A percentile compares a stretch with the other conserved stretches of the same genome.
Conservation (phyloP, 2,888 invertebrate genomes). For the Caenorhabditis becei region DNA sequence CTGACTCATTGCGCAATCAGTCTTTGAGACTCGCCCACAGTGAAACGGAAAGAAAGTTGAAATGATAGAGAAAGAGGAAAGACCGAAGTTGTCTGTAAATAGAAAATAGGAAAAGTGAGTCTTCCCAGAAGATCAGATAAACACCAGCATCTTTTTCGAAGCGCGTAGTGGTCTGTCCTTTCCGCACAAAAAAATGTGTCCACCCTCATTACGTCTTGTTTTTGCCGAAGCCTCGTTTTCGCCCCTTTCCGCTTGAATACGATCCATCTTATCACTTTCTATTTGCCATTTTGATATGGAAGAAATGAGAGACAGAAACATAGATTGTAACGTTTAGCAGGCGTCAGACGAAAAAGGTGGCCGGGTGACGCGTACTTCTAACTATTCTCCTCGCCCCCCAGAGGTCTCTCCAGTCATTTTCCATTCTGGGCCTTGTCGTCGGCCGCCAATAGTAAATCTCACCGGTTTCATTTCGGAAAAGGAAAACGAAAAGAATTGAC, state of each 20-base stretch:
- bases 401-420: slow-evolving; percentile 53
- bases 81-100: slow-evolving; percentile 5
- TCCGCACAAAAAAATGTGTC: slow-evolving; percentile 44
- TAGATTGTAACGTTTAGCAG: slow-evolving; percentile 55
- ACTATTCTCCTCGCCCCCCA: slow-evolving; percentile 37
- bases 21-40: slow-evolving; percentile 19
- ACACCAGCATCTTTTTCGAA: slow-evolving; percentile 2
- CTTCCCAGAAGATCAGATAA: slow-evolving; percentile 37
- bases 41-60: background rate
- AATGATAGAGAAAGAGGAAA: background rate
- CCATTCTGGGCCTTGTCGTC: slow-evolving; percentile 31
- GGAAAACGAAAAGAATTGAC: slow-evolving; percentile 31
- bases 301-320: slow-evolving; percentile 32
- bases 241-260: slow-evolving; percentile 50
- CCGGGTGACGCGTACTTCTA: slow-evolving; percentile 59
- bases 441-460: slow-evolving; percentile 59
- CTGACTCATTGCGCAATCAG: slow-evolving; percentile 50
- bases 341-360: slow-evolving; percentile 53
- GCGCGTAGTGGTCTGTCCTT: slow-evolving; percentile 21
- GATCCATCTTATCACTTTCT: slow-evolving; percentile 61
- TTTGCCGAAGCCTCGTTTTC: slow-evolving; percentile 52
- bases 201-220: slow-evolving; percentile 57
- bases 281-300: slow-evolving; percentile 60
- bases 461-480: slow-evolving; percentile 62
- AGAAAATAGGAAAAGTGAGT: background rate